Evolutionary conservation across 2,797 vertebrate genomes (phyloP).

Genomic region (Aulostomus chinensis): DNA sequence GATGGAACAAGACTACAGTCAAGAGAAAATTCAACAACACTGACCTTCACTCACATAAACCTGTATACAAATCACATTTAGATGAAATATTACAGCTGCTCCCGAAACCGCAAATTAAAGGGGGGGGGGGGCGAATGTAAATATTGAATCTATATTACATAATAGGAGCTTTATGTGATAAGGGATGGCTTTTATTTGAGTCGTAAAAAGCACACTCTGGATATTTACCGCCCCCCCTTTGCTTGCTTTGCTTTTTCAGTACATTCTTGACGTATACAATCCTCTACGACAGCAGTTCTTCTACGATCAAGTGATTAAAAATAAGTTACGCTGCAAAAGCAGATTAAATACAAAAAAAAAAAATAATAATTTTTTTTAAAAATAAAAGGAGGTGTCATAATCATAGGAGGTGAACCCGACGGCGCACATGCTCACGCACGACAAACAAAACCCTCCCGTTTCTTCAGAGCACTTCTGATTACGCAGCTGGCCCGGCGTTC

Average conservation of each 20-base stretch:
- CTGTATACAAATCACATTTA: constrained; percentile 49
- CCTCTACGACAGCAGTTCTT: constrained; percentile 28
- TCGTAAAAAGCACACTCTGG: constrained; percentile 67
- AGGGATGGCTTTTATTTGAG: constrained; percentile 70
- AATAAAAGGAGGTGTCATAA: too few species aligned
- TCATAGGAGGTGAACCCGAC: constrained; percentile 20
- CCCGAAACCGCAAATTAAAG: constrained; percentile 53
- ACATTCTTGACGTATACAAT: constrained; percentile 33
- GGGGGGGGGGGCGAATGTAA: constrained; percentile 34
- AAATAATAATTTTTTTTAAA: constrained; percentile 17
- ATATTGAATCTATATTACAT: constrained; percentile 79
- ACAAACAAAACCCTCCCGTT: constrained; percentile 15
- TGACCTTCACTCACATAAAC: constrained; percentile 36
- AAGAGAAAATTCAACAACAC: constrained; percentile 15
- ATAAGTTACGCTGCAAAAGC: constrained; percentile 36
- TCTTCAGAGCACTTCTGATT: constrained; percentile 41
- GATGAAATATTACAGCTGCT: constrained; percentile 30
- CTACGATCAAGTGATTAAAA: constrained; percentile 5
- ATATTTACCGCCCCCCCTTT: constrained; percentile 41
- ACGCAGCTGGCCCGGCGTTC: constrained; percentile 48
- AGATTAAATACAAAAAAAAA: constrained; percentile 41
- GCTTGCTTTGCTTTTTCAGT: constrained; percentile 48
- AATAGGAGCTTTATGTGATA: constrained; percentile 67
- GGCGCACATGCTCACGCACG: constrained; percentile 1
- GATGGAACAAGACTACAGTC: constrained; percentile 12